Conservation (phyloP, 2,113 vertebrate species). For the Vulpes lagopus region DNA sequence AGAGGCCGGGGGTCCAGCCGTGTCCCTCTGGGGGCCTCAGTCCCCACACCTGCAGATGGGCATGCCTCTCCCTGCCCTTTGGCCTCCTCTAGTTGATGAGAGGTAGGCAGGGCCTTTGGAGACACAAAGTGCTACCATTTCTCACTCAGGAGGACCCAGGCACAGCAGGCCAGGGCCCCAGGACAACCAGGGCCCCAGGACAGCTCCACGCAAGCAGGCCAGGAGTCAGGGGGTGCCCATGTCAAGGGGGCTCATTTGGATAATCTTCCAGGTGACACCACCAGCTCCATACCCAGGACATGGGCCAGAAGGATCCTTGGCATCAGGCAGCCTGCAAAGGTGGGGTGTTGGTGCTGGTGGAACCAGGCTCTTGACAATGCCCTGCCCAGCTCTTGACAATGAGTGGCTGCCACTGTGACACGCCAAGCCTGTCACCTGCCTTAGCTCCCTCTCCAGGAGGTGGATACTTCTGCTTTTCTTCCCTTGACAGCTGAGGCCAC, state of each 20-base stretch:
- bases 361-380: neutral
- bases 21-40: neutral
- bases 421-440: neutral
- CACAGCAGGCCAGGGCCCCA: accelerated
- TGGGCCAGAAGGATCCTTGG: neutral
- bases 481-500: neutral
- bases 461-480: neutral
- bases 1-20: neutral
- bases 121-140: neutral
- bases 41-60: too few relatives aligned
- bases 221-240: accelerated
- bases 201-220: neutral
- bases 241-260: accelerated
- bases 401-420: neutral
- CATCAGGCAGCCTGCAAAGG: conserved; percentile 35
- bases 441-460: neutral
- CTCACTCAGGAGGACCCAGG: neutral
- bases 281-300: neutral
- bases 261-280: neutral
- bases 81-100: neutral
- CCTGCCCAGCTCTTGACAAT: neutral
- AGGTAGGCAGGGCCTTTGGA: neutral
- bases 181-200: neutral
- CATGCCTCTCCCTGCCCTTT: neutral
- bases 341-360: neutral